Conservation (phyloP, 2,888 invertebrate species). For the Gymnocheta viridis region DNA sequence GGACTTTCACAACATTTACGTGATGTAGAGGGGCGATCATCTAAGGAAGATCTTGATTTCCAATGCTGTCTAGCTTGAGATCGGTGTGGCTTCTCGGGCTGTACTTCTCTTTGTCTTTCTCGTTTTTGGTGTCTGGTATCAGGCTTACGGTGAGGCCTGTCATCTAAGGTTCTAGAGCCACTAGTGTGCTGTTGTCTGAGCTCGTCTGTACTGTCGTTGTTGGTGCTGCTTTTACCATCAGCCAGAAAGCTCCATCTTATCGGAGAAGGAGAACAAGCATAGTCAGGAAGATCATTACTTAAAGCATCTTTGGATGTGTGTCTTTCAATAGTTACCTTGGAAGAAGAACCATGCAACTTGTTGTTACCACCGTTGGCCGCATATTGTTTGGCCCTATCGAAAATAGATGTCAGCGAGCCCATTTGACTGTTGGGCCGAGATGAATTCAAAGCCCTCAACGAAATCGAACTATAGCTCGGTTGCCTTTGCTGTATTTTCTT, state of each 20-base stretch:
- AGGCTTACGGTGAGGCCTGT: constrained; percentile 20
- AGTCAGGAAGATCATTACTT: constrained; percentile 80
- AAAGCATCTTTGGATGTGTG: constrained; percentile 79
- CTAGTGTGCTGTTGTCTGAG: constrained; percentile 50
- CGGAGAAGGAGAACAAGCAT: constrained; percentile 81
- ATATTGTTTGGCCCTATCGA: constrained; percentile 79
- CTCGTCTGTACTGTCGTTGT: constrained; percentile 46
- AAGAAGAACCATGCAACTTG: constrained; percentile 75
- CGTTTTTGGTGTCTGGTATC: constrained; percentile 45
- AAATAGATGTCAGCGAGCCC: constrained; percentile 80
- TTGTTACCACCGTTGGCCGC: constrained; percentile 70
- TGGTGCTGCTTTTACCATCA: constrained; percentile 77
- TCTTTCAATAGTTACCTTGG: constrained; percentile 79
- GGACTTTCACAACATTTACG: constrained; percentile 78
- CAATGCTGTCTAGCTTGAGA: constrained; percentile 43
- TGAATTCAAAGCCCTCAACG: constrained; percentile 79
- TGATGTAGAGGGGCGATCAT: constrained; percentile 74
- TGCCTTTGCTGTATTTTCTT: constrained; percentile 79
- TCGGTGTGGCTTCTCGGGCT: constrained; percentile 59
- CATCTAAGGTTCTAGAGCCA: constrained; percentile 17
- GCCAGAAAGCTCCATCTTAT: constrained; percentile 82
- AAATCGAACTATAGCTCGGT: constrained; percentile 80
- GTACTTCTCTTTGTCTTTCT: constrained; percentile 59
- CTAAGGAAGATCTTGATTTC: constrained; percentile 74
- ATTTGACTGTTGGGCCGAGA: constrained; percentile 78